phyloP scores from a whole-genome alignment of 2,113 vertebrate genomes.

The Leptosomus discolor region DNA sequence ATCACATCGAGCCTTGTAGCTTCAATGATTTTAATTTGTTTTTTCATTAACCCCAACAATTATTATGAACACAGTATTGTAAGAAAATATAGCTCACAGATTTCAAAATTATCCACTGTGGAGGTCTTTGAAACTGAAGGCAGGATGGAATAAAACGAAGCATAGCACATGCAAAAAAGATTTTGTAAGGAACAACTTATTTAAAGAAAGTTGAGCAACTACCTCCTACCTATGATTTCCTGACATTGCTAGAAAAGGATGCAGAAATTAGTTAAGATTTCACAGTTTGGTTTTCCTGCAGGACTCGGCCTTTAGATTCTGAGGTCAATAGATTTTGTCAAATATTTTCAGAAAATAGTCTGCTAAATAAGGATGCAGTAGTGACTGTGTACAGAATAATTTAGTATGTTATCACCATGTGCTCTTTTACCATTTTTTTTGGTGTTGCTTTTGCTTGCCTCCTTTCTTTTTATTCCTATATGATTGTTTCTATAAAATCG shows the following conservation, averaged over 20 bases:
- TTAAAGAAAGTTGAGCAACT: background rate
- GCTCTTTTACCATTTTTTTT: background rate
- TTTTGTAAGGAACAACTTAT: background rate
- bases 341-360: background rate
- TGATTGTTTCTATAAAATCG: background rate
- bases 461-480: background rate
- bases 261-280: background rate
- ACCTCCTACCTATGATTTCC: background rate
- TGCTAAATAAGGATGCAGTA: background rate
- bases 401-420: accelerated
- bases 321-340: background rate
- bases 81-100: background rate
- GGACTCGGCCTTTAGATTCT: background rate
- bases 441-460: background rate
- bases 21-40: background rate
- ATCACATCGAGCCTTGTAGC: background rate
- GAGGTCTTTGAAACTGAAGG: background rate
- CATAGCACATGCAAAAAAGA: accelerated
- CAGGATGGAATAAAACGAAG: background rate
- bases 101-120: background rate
- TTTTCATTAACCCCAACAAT: background rate
- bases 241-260: background rate
- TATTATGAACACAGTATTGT: background rate
- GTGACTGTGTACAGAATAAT: background rate
- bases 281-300: background rate